These are phyloP conservation scores for Periophthalmus magnuspinnatus DNA, from an alignment of 2,797 vertebrate species.

Conservation along the genomic window DNA sequence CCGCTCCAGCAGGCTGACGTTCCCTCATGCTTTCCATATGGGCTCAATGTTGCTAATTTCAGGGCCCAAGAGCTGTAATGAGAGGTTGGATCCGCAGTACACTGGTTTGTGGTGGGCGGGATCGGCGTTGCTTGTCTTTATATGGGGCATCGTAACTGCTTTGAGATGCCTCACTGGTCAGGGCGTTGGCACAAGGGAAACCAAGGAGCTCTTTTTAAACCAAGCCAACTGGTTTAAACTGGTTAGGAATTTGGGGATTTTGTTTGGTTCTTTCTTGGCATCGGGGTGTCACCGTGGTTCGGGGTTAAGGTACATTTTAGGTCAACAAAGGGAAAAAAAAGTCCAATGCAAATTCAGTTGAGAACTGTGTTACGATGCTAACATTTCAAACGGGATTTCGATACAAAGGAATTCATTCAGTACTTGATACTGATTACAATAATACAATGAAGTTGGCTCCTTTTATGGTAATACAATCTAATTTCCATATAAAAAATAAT, in stretches of 20 bases:
- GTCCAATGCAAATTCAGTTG: neutral
- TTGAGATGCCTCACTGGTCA: conserved; percentile 63
- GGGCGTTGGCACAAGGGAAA: conserved; percentile 71
- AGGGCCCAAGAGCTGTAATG: conserved; percentile 74
- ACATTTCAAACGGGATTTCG: too few relatives aligned
- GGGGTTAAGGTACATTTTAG: conserved; percentile 23
- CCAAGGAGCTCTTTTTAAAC: conserved; percentile 59
- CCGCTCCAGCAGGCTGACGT: conserved; percentile 68
- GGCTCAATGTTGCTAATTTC: conserved; percentile 74
- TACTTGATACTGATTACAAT: too few relatives aligned
- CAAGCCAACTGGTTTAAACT: conserved; percentile 60
- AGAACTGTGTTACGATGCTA: neutral
- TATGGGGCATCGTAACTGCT: conserved; percentile 67
- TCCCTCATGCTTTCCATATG: conserved; percentile 79
- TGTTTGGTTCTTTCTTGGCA: conserved; percentile 15
- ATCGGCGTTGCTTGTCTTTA: conserved; percentile 70
- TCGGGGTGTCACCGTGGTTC: conserved; percentile 16
- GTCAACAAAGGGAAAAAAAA: neutral
- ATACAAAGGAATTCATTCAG: too few relatives aligned
- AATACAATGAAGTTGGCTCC: too few relatives aligned
- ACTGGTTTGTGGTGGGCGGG: conserved; percentile 77
- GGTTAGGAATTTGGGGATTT: conserved; percentile 42
- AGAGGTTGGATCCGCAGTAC: conserved; percentile 72
- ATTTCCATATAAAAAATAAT: too few relatives aligned
- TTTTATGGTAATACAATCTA: too few relatives aligned